Evolutionary conservation across 2,888 invertebrate genomes (phyloP), one percentile per base, ranked within the genome.

Genomic region (Temnothorax rugatulus): DNA sequence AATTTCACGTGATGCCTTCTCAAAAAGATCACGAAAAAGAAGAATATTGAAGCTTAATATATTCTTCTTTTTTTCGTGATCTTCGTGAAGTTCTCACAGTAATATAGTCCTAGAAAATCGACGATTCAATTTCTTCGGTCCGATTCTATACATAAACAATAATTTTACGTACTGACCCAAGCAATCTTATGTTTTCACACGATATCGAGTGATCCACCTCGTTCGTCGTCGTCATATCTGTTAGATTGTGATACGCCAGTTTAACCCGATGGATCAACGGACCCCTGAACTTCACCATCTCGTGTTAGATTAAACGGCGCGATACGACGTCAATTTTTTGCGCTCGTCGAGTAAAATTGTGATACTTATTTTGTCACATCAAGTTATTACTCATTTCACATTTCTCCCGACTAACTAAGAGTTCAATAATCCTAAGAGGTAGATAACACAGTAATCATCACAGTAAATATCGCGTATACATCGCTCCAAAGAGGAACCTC

Each of bases 101-200:
- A 29, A 29, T 29, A 29, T 18, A 47, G 9, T 8, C 11, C 0
- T 44, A 25, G 4, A 61, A 63, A 47, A 47, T 34, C n/a, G 54
- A 71, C 21, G 2, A 57, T 21, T 73, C 9, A 34, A 38, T 25
- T 57, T 57, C 25, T 57, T 25, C 21, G 47, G 13, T 18, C 18
- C 44, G 15, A 61, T 3, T 82, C 47, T 52, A 38, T 15, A 25
- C 11, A 52, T 71, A 59, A 79, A 66, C 8, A 41, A 52, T n/a
- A 29, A 84, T 38, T 74, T 25, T 50, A 63, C 5, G 63, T 88
- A 92, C 92, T 90, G 83, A 92, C 92, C 92, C 90, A 9, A 92
- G 89, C 61, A 92, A 87, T 79, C 84, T 87, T 71, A 84, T 66
- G 44, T 83, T 74, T 52, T 73, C 61, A 64, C 71, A 74, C 15